Evolutionary conservation across 2,888 invertebrate species (phyloP).

Genomic region (Thera obeliscata): DNA sequence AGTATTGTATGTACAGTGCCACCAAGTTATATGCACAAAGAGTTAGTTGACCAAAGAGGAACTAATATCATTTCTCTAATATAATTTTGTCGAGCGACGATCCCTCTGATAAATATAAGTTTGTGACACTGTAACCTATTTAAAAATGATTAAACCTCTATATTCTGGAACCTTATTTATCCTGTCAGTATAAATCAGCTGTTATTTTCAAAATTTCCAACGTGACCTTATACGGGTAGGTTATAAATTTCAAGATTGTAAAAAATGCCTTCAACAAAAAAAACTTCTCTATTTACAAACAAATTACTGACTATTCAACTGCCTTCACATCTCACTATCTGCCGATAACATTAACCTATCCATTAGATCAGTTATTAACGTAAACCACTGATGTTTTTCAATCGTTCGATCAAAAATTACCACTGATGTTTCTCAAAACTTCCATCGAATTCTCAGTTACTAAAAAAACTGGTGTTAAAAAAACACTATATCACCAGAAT

Average conservation of each 20-base stretch:
- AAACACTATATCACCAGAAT: constrained; percentile 71
- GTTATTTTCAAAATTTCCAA: no score
- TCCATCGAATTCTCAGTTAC: neutral
- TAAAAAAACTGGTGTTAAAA: neutral
- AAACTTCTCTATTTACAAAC: constrained; percentile 21
- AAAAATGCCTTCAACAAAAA: constrained; percentile 10
- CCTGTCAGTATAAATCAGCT: no score
- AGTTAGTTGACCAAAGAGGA: no score
- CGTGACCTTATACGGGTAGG: no score
- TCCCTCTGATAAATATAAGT: no score
- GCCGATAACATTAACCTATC: neutral
- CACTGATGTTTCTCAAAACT: neutral
- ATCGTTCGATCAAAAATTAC: neutral
- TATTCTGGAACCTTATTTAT: no score
- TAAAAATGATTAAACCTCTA: no score
- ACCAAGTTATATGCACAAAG: no score
- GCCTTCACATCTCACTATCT: constrained; percentile 6
- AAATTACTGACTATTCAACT: constrained; percentile 21
- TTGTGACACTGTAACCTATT: no score
- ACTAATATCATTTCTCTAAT: no score
- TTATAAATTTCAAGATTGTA: neutral
- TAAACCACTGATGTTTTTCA: neutral
- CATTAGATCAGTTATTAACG: neutral
- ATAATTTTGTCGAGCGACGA: no score
- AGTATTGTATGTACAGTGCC: no score